Conservation (phyloP, 2,888 invertebrate species). For the Calliphora vomitoria region DNA sequence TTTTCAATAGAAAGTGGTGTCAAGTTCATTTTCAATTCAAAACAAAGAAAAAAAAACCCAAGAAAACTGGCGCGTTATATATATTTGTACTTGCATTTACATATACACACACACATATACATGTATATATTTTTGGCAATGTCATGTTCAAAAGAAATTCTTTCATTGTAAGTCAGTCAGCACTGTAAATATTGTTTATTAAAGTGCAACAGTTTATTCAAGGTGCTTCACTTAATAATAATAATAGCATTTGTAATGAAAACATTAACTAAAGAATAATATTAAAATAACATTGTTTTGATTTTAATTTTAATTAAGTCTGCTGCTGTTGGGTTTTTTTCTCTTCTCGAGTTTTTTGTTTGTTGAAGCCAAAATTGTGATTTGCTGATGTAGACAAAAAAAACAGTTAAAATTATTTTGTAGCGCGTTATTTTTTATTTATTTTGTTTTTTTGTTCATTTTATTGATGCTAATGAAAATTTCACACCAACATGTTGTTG, state of each 20-base stretch:
- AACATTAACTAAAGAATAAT: slow-evolving; percentile 17
- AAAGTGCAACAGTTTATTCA: slow-evolving; percentile 38
- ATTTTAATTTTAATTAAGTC: neutral
- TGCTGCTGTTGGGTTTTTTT: neutral
- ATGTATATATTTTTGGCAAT: slow-evolving; percentile 20
- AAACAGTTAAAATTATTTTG: neutral
- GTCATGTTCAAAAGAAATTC: slow-evolving; percentile 51
- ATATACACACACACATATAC: no score
- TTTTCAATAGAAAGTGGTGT: slow-evolving; percentile 64
- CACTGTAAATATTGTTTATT: neutral
- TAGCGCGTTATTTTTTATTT: neutral
- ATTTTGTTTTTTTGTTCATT: neutral
- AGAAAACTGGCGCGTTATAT: slow-evolving; percentile 15
- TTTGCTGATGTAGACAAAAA: slow-evolving; percentile 56
- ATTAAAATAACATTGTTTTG: slow-evolving; percentile 7
- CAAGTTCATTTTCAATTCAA: slow-evolving; percentile 64
- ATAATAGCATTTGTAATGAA: slow-evolving; percentile 1
- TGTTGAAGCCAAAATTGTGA: slow-evolving; percentile 17
- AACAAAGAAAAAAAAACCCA: slow-evolving; percentile 15
- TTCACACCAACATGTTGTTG: slow-evolving; percentile 37
- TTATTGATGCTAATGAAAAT: slow-evolving; percentile 47
- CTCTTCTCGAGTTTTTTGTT: neutral
- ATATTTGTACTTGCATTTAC: no score
- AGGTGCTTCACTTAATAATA: slow-evolving; percentile 24
- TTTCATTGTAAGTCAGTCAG: slow-evolving; percentile 5